phyloP scores from a whole-genome alignment of 1,140 invertebrate species.

The Ptiloglossa arizonensis region DNA sequence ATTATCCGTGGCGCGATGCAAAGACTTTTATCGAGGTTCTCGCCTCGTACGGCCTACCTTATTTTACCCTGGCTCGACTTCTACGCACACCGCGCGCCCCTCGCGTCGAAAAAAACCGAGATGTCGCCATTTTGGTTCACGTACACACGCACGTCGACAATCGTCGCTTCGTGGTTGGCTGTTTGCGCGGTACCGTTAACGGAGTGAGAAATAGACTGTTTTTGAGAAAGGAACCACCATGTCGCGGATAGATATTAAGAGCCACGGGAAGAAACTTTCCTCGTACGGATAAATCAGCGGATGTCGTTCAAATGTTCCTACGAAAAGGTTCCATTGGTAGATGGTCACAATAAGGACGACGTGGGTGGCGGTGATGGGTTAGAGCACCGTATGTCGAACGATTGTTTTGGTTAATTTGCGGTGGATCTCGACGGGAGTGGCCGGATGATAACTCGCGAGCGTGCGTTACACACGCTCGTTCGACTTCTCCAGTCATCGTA shows the following conservation, averaged over 20 bases:
- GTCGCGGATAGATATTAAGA: slow-evolving; percentile 5
- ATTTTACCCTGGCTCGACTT: not conserved
- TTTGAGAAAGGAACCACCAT: not conserved
- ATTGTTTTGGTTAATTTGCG: not conserved
- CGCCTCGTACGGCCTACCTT: not conserved
- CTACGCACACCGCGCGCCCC: not conserved
- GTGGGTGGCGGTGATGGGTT: not conserved
- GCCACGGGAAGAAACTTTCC: slow-evolving; percentile 14
- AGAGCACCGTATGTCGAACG: not conserved
- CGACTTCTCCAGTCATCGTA: too few relatives aligned
- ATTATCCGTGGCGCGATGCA: not conserved
- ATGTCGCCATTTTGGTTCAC: too few relatives aligned
- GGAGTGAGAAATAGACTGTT: slow-evolving; percentile 1
- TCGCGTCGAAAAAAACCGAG: too few relatives aligned
- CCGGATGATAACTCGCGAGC: too few relatives aligned
- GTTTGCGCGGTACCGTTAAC: not conserved
- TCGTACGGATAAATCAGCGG: slow-evolving; percentile 32
- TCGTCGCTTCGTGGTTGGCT: too few relatives aligned
- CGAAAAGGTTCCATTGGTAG: not conserved
- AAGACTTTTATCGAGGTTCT: not conserved
- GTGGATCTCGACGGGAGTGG: not conserved
- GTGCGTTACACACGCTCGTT: too few relatives aligned
- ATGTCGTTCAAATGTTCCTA: not conserved
- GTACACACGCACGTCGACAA: too few relatives aligned
- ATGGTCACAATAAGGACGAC: slow-evolving; percentile 25